Evolutionary conservation across 2,113 vertebrate genomes (phyloP), one percentile per base, ranked within the genome.

Genomic region (Cottus gobio): DNA sequence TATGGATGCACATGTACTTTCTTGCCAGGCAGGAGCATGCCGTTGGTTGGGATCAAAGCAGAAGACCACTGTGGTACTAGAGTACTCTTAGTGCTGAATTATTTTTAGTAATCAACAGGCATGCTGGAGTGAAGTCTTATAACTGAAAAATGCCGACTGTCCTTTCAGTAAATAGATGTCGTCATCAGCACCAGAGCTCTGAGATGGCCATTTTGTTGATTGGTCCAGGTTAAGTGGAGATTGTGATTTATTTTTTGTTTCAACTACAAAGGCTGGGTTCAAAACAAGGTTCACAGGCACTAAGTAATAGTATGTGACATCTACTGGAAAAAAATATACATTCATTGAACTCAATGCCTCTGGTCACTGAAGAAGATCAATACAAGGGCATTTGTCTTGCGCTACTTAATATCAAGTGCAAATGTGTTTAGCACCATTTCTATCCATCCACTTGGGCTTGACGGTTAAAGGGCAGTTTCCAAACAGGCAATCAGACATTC

Each of bases 401-500:
- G 9, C 56, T 68, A 62, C 46, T 81, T 85, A 75, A 87, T 79
- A 84, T 60, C 61, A 72, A 31, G 31, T 62, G 74, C 46, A 79
- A 75, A 87, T 64, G 67, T 68, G 78, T 85, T 89, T 54, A 72
- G 64, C 80, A 75, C 58, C 48, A 61, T 58, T 60, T 57, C 70
- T 66, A 80, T 79, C 50, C 24, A 72, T 83, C 50, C 68, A 75
- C 48, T 74, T 81, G 31, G 48, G 62, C 24, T 31, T 13, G 28
- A 50, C 5, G 26, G 77, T 79, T 83, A 73, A 81, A 87, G 79
- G 83, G 68, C 67, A 83, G 77, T 39, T 79, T 69, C 71, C 68
- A 76, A 89, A 86, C 50, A 84, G 77, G 50, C 66, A 85, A 79
- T 88, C 78, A 82, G 65, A 80, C 67, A 60, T 80, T 82, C 75